phyloP scores from a whole-genome alignment of 2,888 invertebrate genomes.

The Macrophya alboannulata region DNA sequence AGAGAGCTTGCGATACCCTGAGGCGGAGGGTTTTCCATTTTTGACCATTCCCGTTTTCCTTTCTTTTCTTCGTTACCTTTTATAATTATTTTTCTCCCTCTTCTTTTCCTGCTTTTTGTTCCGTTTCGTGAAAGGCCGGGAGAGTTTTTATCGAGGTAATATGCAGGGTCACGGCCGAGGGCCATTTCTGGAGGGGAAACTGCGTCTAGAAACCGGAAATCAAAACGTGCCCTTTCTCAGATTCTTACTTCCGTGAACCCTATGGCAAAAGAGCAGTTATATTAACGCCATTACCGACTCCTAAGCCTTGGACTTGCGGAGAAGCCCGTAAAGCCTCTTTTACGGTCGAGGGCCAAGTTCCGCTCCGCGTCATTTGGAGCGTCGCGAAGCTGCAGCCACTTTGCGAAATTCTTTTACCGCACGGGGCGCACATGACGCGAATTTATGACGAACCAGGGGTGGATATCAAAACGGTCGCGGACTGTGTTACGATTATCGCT shows the following conservation, averaged over 20 bases:
- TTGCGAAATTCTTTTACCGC: conserved; percentile 23
- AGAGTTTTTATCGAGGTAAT: not conserved
- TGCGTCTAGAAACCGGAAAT: not conserved
- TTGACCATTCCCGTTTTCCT: not conserved
- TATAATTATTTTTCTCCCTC: not conserved
- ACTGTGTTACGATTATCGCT: not conserved
- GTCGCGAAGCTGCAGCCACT: conserved; percentile 15
- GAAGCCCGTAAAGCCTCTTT: conserved; percentile 35
- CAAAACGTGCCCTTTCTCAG: not conserved
- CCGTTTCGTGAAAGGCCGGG: not conserved
- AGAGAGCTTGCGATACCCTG: not conserved
- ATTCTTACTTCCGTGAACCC: not conserved
- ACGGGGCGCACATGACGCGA: not conserved
- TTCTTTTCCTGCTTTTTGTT: not conserved
- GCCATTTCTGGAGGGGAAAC: not conserved
- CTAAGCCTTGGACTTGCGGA: not conserved
- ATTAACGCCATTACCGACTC: conserved; percentile 31
- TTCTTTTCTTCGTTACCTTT: not conserved
- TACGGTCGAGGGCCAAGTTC: conserved; percentile 32
- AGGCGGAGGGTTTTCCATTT: not conserved
- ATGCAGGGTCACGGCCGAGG: not conserved
- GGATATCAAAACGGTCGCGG: not conserved
- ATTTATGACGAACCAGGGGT: not conserved
- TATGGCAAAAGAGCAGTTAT: not conserved
- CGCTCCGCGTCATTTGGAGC: not conserved